Conservation (phyloP, 2,113 vertebrate species). For the Malurus cyaneus region DNA sequence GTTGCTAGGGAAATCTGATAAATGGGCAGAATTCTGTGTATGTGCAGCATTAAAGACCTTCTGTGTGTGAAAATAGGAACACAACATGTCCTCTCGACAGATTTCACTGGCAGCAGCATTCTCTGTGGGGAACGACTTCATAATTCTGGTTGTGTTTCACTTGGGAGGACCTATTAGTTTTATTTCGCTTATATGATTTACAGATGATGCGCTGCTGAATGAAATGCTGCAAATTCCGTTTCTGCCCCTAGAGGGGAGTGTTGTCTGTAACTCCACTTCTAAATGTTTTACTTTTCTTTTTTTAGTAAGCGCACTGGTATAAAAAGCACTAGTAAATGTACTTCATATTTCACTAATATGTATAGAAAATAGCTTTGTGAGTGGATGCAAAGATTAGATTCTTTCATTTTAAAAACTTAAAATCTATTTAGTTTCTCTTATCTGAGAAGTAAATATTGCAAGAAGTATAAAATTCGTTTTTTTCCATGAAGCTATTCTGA, state of each 20-base stretch:
- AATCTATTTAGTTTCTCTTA: neutral
- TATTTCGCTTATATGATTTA: neutral
- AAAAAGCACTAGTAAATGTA: neutral
- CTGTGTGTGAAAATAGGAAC: neutral
- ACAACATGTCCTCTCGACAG: neutral
- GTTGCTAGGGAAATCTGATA: neutral
- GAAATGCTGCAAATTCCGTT: neutral
- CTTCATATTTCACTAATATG: neutral
- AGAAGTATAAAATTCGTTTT: neutral
- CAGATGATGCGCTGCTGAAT: neutral
- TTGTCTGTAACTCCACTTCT: neutral
- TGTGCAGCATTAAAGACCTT: neutral
- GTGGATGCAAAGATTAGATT: neutral
- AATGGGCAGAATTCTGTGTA: neutral
- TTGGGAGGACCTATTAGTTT: neutral
- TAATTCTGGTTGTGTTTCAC: neutral
- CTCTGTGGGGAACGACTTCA: neutral
- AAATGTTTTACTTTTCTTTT: neutral
- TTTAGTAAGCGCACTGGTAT: neutral
- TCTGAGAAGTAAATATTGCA: neutral
- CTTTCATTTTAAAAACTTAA: neutral
- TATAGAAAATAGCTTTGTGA: neutral
- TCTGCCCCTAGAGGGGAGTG: slow-evolving; percentile 50
- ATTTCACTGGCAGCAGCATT: neutral
- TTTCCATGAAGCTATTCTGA: neutral